A percentile compares a stretch with the other conserved stretches of the same genome.
These are phyloP conservation scores for Heterodera filipjevi DNA, from an alignment of 2,888 invertebrate species.

Conservation along the genomic window DNA sequence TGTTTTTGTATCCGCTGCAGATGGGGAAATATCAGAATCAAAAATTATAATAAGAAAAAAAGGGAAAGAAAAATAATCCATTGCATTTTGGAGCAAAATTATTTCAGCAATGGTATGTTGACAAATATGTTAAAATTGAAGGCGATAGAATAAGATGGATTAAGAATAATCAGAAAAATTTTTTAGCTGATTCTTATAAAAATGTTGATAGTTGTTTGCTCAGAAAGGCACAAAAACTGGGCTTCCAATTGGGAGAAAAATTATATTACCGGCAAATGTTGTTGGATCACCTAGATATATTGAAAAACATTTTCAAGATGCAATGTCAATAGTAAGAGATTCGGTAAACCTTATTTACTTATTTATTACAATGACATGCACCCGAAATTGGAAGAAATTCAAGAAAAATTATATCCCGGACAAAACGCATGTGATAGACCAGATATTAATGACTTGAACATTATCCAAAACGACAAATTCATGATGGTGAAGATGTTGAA, in stretches of 20 bases:
- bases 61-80: constrained; percentile 52
- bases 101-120: constrained; percentile 50
- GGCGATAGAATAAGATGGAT: constrained; percentile 61
- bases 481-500: constrained; percentile 55
- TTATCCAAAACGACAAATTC: constrained; percentile 27
- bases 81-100: constrained; percentile 47
- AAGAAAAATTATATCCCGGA: constrained; percentile 39
- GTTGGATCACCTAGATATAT: constrained; percentile 64
- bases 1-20: constrained; percentile 8
- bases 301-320: constrained; percentile 44
- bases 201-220: constrained; percentile 49
- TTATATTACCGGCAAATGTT: constrained; percentile 55
- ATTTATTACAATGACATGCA: constrained; percentile 64
- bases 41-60: constrained; percentile 62
- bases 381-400: constrained; percentile 61
- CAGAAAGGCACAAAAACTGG: constrained; percentile 41
- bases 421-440: constrained; percentile 40
- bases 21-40: constrained; percentile 44
- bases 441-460: no score
- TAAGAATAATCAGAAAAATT: constrained; percentile 58
- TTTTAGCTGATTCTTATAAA: constrained; percentile 54
- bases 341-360: constrained; percentile 54
- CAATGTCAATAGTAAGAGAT: constrained; percentile 18
- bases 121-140: constrained; percentile 66
- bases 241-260: constrained; percentile 38